Percentiles rank a stretch among this genome's conserved stretches.
phyloP scores from a whole-genome alignment of 1,140 invertebrate genomes.

The Tetragnatha versicolor region DNA sequence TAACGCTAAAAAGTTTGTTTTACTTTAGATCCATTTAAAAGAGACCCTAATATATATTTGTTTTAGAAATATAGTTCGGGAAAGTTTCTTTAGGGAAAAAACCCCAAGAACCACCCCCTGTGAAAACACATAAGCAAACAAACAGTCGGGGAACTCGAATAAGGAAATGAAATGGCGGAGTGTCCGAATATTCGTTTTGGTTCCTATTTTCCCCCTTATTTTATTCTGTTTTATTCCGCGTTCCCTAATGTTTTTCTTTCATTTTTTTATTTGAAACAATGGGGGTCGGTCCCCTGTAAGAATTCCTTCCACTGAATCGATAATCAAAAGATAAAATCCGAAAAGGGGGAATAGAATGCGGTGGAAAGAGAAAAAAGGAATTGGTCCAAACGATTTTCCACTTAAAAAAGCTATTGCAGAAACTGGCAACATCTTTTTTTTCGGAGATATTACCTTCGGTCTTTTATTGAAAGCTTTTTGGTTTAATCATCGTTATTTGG shows the following conservation, averaged over 20 bases:
- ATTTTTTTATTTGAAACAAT: constrained; percentile 20
- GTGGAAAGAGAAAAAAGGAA: neutral
- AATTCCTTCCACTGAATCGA: too few relatives aligned
- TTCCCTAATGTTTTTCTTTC: neutral
- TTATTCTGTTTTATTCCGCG: neutral
- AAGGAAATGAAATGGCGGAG: neutral
- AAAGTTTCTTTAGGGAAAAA: too few relatives aligned
- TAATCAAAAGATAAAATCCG: neutral
- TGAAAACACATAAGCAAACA: too few relatives aligned
- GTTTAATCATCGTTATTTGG: constrained; percentile 45
- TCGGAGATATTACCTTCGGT: neutral
- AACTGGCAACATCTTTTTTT: constrained; percentile 12
- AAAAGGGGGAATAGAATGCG: constrained; percentile 24
- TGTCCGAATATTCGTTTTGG: neutral
- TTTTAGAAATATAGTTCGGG: too few relatives aligned
- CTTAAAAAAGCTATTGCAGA: neutral
- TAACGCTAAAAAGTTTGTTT: too few relatives aligned
- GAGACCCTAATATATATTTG: too few relatives aligned
- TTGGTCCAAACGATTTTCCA: constrained; percentile 27
- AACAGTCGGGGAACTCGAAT: neutral
- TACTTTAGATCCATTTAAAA: too few relatives aligned
- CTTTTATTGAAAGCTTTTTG: constrained; percentile 42
- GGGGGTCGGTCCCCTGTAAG: too few relatives aligned
- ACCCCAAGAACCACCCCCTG: too few relatives aligned
- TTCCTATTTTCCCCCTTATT: constrained; percentile 4